Conservation (phyloP, 92 coral and sea anemone species). For the Siderastrea siderea region DNA sequence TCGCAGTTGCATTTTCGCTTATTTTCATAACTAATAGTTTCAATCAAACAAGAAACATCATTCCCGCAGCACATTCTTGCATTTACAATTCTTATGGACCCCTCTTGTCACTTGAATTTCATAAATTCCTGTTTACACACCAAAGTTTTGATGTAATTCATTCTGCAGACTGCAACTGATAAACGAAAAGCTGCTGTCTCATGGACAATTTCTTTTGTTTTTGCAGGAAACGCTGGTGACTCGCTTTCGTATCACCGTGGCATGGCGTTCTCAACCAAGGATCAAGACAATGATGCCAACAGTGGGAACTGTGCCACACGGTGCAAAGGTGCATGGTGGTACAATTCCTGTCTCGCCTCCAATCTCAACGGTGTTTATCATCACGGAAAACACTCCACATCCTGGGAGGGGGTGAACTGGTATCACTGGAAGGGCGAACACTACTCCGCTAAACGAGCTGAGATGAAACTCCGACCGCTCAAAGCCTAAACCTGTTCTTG, state of each 20-base stretch:
- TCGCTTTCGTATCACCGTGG: constrained; percentile 44
- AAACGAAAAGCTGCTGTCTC: neutral
- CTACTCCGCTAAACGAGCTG: constrained; percentile 64
- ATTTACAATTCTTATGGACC: too few relatives aligned
- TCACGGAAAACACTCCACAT: constrained; percentile 44
- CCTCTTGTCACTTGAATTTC: too few relatives aligned
- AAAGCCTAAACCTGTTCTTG: neutral
- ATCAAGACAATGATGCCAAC: constrained; percentile 31
- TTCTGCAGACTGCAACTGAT: too few relatives aligned
- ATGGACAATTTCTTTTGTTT: neutral
- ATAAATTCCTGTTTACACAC: neutral
- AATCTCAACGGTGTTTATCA: constrained; percentile 65
- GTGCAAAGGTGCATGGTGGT: constrained; percentile 72
- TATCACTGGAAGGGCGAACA: constrained; percentile 37
- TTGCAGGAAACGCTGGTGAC: constrained; percentile 64
- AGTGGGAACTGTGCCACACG: constrained; percentile 31
- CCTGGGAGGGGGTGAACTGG: constrained; percentile 68
- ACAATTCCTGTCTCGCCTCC: constrained; percentile 11
- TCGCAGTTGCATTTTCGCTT: too few relatives aligned
- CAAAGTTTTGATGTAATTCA: neutral
- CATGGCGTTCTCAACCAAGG: constrained; percentile 48
- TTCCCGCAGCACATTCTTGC: too few relatives aligned
- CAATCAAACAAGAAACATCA: too few relatives aligned
- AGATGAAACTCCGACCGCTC: constrained; percentile 63
- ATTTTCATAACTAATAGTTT: too few relatives aligned